Conservation (phyloP, 2,113 vertebrate species). For the Crotophaga sulcirostris region DNA sequence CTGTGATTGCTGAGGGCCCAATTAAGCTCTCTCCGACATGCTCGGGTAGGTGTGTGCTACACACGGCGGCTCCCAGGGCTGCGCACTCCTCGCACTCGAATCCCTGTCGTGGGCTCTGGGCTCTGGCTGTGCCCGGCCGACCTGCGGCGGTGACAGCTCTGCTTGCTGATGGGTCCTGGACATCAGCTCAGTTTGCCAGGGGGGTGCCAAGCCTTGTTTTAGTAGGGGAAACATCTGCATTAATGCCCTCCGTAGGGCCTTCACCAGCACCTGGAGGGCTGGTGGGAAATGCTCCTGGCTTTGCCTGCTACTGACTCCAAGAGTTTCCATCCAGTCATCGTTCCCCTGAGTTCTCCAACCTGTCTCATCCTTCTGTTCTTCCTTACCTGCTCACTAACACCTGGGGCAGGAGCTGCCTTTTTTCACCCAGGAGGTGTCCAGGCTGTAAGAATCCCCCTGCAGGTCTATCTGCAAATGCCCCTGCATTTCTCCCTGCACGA, state of each 20-base stretch:
- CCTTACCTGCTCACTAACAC: background rate
- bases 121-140: background rate
- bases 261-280: background rate
- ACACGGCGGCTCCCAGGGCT: rapidly evolving
- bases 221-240: background rate
- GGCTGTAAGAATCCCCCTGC: background rate
- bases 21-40: background rate
- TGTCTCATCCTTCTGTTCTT: background rate
- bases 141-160: background rate
- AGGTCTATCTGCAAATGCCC: rapidly evolving
- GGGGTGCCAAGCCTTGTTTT: background rate
- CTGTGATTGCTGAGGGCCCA: background rate
- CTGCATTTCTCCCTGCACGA: background rate
- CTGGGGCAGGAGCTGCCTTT: background rate
- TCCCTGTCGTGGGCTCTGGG: background rate
- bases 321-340: background rate
- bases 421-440: background rate
- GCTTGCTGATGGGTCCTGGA: background rate
- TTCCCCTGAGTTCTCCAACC: background rate
- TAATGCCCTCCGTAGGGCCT: background rate
- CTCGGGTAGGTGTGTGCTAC: background rate
- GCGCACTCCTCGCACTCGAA: too few relatives aligned
- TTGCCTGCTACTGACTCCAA: background rate
- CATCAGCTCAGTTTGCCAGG: too few relatives aligned
- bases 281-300: background rate